Evolutionary conservation across 1,140 invertebrate genomes (phyloP).

Genomic region (Pseudachorutes palmiensis): DNA sequence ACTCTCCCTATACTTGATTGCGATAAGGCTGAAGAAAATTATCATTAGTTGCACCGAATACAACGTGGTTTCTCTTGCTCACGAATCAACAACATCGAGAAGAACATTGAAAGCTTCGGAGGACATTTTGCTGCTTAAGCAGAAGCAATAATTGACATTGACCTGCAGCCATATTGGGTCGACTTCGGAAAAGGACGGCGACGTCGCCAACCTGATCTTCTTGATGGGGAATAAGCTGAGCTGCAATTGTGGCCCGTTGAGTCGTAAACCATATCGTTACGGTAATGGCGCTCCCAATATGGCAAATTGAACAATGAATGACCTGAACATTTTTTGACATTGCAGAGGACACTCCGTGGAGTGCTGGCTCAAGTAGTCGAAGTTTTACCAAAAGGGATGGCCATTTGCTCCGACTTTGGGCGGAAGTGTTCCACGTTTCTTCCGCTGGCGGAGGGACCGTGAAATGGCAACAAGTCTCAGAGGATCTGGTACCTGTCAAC

Average conservation of each 20-base stretch:
- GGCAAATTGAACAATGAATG: too few species aligned
- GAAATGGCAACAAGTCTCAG: constrained; percentile 94
- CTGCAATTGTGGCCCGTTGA: constrained; percentile 38
- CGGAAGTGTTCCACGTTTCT: constrained; percentile 38
- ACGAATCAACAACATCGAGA: too few species aligned
- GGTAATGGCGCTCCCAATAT: not conserved
- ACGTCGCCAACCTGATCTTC: constrained; percentile 5
- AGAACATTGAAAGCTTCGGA: too few species aligned
- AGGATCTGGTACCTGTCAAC: constrained; percentile 94
- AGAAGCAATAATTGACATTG: too few species aligned
- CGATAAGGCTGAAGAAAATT: too few species aligned
- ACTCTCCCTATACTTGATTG: too few species aligned
- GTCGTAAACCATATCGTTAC: constrained; percentile 36
- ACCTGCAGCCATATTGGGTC: too few species aligned
- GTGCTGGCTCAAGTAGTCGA: constrained; percentile 32
- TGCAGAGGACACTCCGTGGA: constrained; percentile 36
- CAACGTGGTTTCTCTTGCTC: too few species aligned
- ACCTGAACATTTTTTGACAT: not conserved
- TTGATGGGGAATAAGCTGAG: constrained; percentile 38
- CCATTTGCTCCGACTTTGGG: constrained; percentile 35
- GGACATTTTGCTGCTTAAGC: too few species aligned
- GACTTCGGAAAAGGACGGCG: too few species aligned
- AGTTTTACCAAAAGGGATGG: constrained; percentile 37
- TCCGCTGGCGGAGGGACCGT: constrained; percentile 43
- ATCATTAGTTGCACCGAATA: too few species aligned